Evolutionary conservation across 2,888 invertebrate genomes (phyloP), one percentile per base, ranked within the genome.

Genomic region (Tolmerus cingulatus): DNA sequence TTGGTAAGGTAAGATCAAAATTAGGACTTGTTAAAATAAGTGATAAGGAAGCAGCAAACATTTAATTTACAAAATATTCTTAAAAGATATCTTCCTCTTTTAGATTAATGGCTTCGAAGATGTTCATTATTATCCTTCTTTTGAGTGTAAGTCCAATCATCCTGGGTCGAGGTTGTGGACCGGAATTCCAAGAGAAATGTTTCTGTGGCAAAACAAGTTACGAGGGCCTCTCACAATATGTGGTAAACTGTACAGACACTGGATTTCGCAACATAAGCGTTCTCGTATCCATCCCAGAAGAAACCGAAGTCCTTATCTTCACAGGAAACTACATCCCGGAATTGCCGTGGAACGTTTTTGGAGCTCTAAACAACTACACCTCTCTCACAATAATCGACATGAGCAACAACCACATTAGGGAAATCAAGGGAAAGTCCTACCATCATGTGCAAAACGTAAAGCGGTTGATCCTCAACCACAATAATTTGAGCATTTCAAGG

Each of bases 381-480:
- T 92, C 93, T 76, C 91, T 96, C 78, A 93, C 93, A 88, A 93
- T 95, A 5, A 95, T 96, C 74, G 96, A 96, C 90, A 95, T 96
- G 95, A 95, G 95, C 88, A 95, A 94, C 90, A 96, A 96, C 91
- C 93, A 94, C 19, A 96, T 96, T 74, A 92, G 94, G 76, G 95
- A 95, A 89, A 96, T 96, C 78, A 94, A 94, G 88, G 96, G 96
- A 1, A 96, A 96, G 91, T 93, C 95, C 0, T 96, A 95, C 91
- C 96, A 96, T 90, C 95, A 95, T 90, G 96, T 96, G 0, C 93
- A 94, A 79, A 94, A 94, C 88, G 96, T 96, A 0, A 94, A 95
- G 90, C 93, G 95, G 37, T 93, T 96, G 9, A 94, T 96, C 88
- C 92, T 96, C 87, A 95, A 96, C 91, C 95, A 96, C 90, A 96